These are phyloP conservation scores for Drosophila sproati DNA, from an alignment of 1,140 invertebrate species.

Conservation along the genomic window DNA sequence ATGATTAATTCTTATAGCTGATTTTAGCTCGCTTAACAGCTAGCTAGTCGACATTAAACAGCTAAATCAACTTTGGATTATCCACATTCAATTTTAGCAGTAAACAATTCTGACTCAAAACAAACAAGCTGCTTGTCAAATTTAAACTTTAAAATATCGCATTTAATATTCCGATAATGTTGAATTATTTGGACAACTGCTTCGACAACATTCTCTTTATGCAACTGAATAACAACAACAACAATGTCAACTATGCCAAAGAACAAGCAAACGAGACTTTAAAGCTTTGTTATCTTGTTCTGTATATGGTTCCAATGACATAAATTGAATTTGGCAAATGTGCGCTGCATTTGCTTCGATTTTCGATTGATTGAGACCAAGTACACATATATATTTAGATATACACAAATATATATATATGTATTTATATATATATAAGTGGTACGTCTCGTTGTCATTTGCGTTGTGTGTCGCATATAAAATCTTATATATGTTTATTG, in stretches of 20 bases:
- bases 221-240: background rate
- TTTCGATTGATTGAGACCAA: slow-evolving; percentile 58
- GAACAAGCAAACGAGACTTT: slow-evolving; percentile 32
- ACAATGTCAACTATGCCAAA: slow-evolving; percentile 28
- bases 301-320: slow-evolving; percentile 42
- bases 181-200: background rate
- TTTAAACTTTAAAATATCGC: background rate
- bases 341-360: slow-evolving; percentile 65
- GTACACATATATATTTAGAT: slow-evolving; percentile 10
- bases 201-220: slow-evolving; percentile 19
- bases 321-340: slow-evolving; percentile 66
- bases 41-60: no score
- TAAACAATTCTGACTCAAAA: no score
- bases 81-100: no score
- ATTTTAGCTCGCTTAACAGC: no score
- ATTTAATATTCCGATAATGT: background rate
- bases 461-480: slow-evolving; percentile 58
- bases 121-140: background rate
- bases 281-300: slow-evolving; percentile 35
- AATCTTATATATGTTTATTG: slow-evolving; percentile 72
- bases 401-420: background rate
- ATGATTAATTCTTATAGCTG: no score
- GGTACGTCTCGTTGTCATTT: slow-evolving; percentile 44
- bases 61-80: no score
- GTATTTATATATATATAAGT: slow-evolving; percentile 23